Conservation (phyloP, 37 sponge, comb jelly and placozoan species). For the Tethya wilhelma region DNA sequence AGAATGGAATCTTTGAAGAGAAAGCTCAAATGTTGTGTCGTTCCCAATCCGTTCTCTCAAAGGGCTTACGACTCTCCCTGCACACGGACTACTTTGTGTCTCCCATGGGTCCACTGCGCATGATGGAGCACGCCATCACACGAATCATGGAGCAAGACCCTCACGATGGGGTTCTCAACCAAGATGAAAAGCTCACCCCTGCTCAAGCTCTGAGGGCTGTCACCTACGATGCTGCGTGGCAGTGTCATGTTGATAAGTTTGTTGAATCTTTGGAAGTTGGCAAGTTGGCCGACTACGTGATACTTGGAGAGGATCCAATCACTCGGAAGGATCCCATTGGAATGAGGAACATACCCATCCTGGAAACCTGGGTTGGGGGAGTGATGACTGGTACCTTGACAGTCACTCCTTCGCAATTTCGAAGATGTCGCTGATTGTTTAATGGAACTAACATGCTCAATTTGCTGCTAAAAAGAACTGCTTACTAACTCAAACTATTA, state of each 20-base stretch:
- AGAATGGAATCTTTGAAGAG: constrained; percentile 19
- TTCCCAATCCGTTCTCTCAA: not conserved
- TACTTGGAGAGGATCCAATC: constrained; percentile 12
- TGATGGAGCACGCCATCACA: constrained; percentile 42
- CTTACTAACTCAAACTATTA: no score
- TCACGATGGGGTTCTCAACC: constrained; percentile 1
- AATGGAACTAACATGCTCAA: no score
- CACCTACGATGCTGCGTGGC: constrained; percentile 41
- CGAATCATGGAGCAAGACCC: constrained; percentile 22
- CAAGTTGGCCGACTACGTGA: constrained; percentile 40
- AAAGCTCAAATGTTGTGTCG: constrained; percentile 1
- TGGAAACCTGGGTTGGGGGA: constrained; percentile 44
- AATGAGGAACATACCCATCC: constrained; percentile 12
- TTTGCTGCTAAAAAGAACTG: no score
- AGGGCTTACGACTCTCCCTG: constrained; percentile 14
- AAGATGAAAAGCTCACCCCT: not conserved
- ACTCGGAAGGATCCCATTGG: not conserved
- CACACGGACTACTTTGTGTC: constrained; percentile 15
- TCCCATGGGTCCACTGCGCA: constrained; percentile 28
- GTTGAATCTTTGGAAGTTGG: constrained; percentile 24
- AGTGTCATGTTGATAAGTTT: constrained; percentile 18
- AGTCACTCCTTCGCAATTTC: no score
- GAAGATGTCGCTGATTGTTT: no score
- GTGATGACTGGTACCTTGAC: no score
- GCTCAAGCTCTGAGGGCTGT: constrained; percentile 16